Evolutionary conservation across 2,888 invertebrate genomes (phyloP), one percentile per base, ranked within the genome.

Genomic region (Euphydryas editha): DNA sequence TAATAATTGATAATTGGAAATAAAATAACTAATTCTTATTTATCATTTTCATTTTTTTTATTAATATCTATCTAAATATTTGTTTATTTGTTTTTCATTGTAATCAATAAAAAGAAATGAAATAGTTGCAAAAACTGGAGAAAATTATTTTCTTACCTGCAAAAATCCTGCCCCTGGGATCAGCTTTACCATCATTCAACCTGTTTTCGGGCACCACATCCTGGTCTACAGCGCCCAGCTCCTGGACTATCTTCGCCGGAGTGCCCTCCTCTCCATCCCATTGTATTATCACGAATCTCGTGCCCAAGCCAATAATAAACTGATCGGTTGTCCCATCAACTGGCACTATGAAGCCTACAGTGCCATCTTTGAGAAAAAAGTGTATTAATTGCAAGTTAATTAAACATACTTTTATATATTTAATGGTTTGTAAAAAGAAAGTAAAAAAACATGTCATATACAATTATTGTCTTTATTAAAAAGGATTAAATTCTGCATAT

Each of bases 181-280:
- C 97, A 58, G 95, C 95, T 87, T 97, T 97, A 44, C 95, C 97
- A 79, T 97, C 97, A 76, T 97, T 97, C 73, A 96, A 92, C 72
- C 96, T 92, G 78, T 95, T 95, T 10, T 77, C 86, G 1, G 88
- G 94, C 5, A 30, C 30, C 10, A 90, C 87, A 59, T 94, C 93
- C 13, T 84, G 81, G 76, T 95, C 95, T 1, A 96, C 94, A 74
- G 94, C 94, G 1, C 92, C 90, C 20, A 96, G 56, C 39, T 81
- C 87, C 70, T 90, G 86, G 0, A 93, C 76, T 5, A 94, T 87
- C 18, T 68, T 68, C 24, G 92, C 93, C 10, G 92, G 81, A 61
- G 86, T 90, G 8, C 92, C 86, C 0, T 94, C 93, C 13, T 78
- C 75, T 0, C 96, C 95, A 77, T 96, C 94, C 96, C 96, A 96